Conservation (phyloP, 2,797 vertebrate species). For the Poecile montanus region DNA sequence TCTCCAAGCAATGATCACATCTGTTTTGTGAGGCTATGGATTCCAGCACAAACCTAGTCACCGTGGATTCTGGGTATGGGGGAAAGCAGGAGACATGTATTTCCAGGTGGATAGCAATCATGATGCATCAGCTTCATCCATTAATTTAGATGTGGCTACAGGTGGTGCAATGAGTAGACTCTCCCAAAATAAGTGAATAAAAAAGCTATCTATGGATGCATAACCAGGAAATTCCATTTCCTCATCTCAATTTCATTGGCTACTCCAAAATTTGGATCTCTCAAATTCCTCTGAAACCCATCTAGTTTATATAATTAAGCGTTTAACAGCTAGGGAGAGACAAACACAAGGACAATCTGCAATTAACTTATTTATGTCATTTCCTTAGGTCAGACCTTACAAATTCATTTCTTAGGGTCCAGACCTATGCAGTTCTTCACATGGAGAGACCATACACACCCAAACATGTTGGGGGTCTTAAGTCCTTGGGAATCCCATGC, state of each 20-base stretch:
- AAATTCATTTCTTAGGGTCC: not conserved
- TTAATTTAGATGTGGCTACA: not conserved
- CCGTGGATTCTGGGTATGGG: accelerated
- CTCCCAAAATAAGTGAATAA: not conserved
- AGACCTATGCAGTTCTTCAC: not conserved
- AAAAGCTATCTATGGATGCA: accelerated
- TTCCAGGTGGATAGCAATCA: not conserved
- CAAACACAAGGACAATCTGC: not conserved
- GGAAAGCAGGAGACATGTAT: accelerated
- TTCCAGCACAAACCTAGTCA: not conserved
- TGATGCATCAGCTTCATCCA: not conserved
- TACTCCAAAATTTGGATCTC: not conserved
- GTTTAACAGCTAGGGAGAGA: not conserved
- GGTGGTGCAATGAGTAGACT: not conserved
- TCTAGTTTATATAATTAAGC: not conserved
- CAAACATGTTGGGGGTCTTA: not conserved
- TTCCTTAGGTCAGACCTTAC: not conserved
- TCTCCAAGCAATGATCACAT: accelerated
- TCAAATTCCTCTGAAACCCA: not conserved
- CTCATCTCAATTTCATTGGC: not conserved
- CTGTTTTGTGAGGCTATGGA: not conserved
- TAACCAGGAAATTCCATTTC: not conserved
- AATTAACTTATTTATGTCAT: not conserved
- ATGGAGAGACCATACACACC: not conserved
- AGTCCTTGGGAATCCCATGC: not conserved